A percentile compares a stretch with the other conserved stretches of the same genome.
phyloP scores from a whole-genome alignment of 2,113 vertebrate genomes.

The Amblyornis subalaris region DNA sequence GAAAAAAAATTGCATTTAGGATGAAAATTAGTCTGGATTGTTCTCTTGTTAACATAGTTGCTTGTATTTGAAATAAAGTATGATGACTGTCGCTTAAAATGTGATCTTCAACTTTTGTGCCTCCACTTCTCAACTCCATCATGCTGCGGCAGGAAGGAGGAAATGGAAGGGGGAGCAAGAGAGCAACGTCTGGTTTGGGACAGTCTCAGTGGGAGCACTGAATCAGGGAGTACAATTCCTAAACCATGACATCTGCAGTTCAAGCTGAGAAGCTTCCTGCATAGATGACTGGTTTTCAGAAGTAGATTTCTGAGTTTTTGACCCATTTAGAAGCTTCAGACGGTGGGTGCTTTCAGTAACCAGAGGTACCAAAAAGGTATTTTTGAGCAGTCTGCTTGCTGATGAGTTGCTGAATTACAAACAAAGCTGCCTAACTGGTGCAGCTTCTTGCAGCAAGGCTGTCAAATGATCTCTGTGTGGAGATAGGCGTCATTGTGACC shows the following conservation, averaged over 20 bases:
- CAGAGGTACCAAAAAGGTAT: background rate
- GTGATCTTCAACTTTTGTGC: background rate
- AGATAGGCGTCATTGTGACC: accelerated
- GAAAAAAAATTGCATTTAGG: background rate
- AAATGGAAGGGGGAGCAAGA: background rate
- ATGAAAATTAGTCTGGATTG: background rate
- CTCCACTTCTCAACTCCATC: background rate
- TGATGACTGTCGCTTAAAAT: background rate
- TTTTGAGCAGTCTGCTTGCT: background rate
- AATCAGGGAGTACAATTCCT: background rate
- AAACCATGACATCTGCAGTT: background rate
- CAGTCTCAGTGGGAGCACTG: too few species aligned
- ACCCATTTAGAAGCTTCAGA: background rate
- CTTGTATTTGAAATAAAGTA: background rate
- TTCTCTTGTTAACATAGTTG: background rate
- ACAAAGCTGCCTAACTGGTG: background rate
- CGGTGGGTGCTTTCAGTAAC: background rate
- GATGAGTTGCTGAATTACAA: background rate
- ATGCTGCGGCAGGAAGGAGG: background rate
- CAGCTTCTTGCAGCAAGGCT: background rate
- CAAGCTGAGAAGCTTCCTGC: background rate
- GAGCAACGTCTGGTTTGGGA: background rate
- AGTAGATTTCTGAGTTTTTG: background rate
- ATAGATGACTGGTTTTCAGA: background rate
- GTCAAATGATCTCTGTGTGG: accelerated